Conservation (phyloP, 2,888 invertebrate species). For the Agrochola lota region DNA sequence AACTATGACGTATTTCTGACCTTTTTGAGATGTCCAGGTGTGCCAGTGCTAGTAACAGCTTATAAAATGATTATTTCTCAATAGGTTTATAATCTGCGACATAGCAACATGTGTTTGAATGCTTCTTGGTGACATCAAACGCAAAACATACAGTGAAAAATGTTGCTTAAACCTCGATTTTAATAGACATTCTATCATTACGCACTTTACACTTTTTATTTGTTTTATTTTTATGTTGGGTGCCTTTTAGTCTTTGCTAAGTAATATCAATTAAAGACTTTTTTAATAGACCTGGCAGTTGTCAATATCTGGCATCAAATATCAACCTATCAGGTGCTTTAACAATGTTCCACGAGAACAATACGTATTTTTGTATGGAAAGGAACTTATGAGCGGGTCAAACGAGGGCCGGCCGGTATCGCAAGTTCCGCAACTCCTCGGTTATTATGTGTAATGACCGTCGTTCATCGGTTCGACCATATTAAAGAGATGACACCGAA, state of each 20-base stretch:
- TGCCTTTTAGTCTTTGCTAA: too few species aligned
- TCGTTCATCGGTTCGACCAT: conserved; percentile 27
- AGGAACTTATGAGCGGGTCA: conserved; percentile 14
- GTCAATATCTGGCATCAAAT: not conserved
- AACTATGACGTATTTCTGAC: conserved; percentile 17
- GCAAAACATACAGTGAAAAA: not conserved
- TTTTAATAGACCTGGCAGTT: not conserved
- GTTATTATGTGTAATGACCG: conserved; percentile 58
- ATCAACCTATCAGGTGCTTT: not conserved
- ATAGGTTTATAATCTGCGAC: not conserved
- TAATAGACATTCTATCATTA: too few species aligned
- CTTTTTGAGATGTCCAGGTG: conserved; percentile 24
- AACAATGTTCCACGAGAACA: not conserved
- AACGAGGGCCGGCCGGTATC: conserved; percentile 41
- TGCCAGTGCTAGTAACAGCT: not conserved
- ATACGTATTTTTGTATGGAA: not conserved
- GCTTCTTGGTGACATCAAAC: not conserved
- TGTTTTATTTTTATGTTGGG: too few species aligned
- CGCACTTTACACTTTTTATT: too few species aligned
- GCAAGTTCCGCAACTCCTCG: conserved; percentile 56
- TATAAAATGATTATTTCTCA: conserved; percentile 13
- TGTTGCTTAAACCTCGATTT: not conserved
- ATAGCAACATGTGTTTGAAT: not conserved
- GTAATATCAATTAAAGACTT: not conserved
- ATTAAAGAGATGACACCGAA: not conserved